Conservation (phyloP, 2,797 vertebrate species). For the Mus spretus region DNA sequence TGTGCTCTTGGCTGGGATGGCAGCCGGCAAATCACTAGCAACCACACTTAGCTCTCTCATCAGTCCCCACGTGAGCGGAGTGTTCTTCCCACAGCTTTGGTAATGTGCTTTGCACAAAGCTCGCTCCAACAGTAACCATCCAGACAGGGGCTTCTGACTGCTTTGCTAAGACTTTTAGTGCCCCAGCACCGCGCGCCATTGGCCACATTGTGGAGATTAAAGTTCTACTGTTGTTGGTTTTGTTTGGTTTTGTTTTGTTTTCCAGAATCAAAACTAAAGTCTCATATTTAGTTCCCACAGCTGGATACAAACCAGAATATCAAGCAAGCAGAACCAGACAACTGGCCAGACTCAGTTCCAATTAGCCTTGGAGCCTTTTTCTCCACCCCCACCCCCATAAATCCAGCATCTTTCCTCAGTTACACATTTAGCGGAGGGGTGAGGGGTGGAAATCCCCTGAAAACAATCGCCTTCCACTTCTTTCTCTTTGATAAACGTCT, state of each 20-base stretch:
- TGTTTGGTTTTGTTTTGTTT: background rate
- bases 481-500: slow-evolving; percentile 14
- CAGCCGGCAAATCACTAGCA: background rate
- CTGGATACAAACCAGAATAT: background rate
- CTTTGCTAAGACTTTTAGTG: background rate
- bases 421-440: background rate
- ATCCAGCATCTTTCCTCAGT: slow-evolving; percentile 10
- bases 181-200: background rate
- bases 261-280: background rate
- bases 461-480: background rate
- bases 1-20: background rate
- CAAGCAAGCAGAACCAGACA: background rate
- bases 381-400: background rate
- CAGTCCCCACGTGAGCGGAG: background rate
- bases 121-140: background rate
- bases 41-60: background rate
- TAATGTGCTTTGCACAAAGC: background rate
- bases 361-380: background rate
- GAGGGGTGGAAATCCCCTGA: background rate
- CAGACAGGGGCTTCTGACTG: background rate
- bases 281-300: background rate
- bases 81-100: background rate
- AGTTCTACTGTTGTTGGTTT: background rate
- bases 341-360: background rate
- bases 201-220: background rate